These are phyloP conservation scores for Cygnus buccinator DNA, from an alignment of 2,113 vertebrate genomes.

Conservation along the genomic window DNA sequence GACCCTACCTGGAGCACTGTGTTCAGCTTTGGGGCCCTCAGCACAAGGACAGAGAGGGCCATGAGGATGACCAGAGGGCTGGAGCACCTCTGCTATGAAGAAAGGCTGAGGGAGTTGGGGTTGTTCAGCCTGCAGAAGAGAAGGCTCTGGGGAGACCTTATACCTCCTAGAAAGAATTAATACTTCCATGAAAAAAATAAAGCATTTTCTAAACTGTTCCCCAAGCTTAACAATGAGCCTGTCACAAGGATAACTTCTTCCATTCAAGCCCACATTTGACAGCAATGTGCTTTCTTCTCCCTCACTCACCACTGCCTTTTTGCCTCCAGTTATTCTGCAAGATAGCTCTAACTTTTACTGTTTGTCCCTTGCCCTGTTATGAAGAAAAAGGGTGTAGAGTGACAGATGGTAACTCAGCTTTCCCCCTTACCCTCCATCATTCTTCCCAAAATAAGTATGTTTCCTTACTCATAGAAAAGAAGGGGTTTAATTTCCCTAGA, in stretches of 20 bases:
- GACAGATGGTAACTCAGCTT: not conserved
- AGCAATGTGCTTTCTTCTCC: not conserved
- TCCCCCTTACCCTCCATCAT: accelerated
- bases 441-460: not conserved
- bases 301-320: not conserved
- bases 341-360: not conserved
- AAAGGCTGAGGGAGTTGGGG: too few relatives aligned
- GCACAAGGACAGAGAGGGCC: too few relatives aligned
- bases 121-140: too few relatives aligned
- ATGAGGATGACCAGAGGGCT: too few relatives aligned
- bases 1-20: too few relatives aligned
- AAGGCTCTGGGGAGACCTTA: too few relatives aligned
- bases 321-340: not conserved
- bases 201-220: not conserved
- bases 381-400: not conserved
- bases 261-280: not conserved
- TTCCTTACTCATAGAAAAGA: not conserved
- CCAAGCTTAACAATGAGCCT: not conserved
- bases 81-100: too few relatives aligned
- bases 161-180: not conserved
- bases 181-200: not conserved
- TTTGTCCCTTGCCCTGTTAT: not conserved
- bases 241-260: not conserved
- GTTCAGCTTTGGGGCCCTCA: too few relatives aligned
- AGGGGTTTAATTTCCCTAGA: not conserved